Percentiles rank a stretch among this genome's conserved stretches.
Evolutionary conservation across 1,140 invertebrate genomes (phyloP).

Genomic region (Meloidogyne chitwoodi): DNA sequence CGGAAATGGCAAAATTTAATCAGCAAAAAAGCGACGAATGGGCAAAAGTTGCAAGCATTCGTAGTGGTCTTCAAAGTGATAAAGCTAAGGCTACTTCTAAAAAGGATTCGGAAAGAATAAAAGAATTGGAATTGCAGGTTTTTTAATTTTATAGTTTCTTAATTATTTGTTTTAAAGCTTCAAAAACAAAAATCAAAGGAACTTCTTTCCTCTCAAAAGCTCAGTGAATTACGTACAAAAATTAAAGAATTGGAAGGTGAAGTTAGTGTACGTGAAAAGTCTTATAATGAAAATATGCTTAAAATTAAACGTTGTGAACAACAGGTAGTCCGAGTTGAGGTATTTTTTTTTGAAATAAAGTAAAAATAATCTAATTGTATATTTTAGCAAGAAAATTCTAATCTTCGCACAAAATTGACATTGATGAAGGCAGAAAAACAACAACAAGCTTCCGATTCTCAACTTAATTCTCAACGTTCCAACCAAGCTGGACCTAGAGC

Average conservation of each 20-base stretch:
- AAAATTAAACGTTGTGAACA: background rate
- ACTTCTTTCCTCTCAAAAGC: background rate
- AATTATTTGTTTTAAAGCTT: background rate
- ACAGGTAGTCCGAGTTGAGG: background rate
- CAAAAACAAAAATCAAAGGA: background rate
- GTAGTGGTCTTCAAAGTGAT: background rate
- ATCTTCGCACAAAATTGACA: background rate
- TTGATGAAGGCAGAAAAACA: background rate
- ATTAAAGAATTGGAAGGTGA: slow-evolving; percentile 1
- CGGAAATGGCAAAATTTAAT: background rate
- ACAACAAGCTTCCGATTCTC: background rate
- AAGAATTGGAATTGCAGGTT: slow-evolving; percentile 7
- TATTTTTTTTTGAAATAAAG: background rate
- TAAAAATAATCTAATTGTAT: background rate
- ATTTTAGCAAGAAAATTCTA: slow-evolving; percentile 11
- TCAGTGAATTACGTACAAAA: background rate
- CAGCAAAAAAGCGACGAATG: slow-evolving; percentile 6
- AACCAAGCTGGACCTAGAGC: background rate
- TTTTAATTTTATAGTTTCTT: background rate
- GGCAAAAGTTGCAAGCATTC: slow-evolving; percentile 5
- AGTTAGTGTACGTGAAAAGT: background rate
- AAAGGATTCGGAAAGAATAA: slow-evolving; percentile 6
- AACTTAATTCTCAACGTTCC: background rate
- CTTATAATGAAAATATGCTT: background rate
- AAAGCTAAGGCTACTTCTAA: background rate